phyloP scores from a whole-genome alignment of 2,797 vertebrate species.

The Halcyon badia region DNA sequence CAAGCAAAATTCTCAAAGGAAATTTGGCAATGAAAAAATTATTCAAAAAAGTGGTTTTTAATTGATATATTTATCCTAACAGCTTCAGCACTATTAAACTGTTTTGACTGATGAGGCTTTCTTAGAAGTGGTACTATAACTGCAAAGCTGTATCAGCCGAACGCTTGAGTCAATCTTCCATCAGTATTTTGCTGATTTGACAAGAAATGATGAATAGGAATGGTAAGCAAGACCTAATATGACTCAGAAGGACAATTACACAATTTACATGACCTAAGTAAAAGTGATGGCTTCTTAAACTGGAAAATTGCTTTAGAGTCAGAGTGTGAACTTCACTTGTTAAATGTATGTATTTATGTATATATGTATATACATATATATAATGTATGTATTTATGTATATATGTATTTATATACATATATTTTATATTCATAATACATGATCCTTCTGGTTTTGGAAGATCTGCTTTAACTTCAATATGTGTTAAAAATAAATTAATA shows the following conservation, averaged over 20 bases:
- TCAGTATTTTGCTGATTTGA: slow-evolving; percentile 26
- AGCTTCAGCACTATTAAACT: background rate
- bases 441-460: background rate
- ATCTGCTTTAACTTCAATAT: background rate
- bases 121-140: background rate
- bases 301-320: slow-evolving; percentile 7
- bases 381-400: no score
- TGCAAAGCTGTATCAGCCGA: background rate
- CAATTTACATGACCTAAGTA: slow-evolving; percentile 10
- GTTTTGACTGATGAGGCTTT: background rate
- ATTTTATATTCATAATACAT: no score
- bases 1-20: background rate
- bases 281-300: background rate
- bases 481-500: background rate
- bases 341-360: background rate
- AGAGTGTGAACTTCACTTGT: background rate
- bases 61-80: background rate
- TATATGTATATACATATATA: no score
- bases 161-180: background rate
- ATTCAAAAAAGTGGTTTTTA: background rate
- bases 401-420: no score
- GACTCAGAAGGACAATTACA: slow-evolving; percentile 18
- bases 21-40: background rate
- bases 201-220: slow-evolving; percentile 15
- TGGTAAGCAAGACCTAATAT: background rate